A percentile compares a stretch with the other conserved stretches of the same genome.
Conservation (phyloP, 2,888 invertebrate species). For the Archaeoteleia sp. region DNA sequence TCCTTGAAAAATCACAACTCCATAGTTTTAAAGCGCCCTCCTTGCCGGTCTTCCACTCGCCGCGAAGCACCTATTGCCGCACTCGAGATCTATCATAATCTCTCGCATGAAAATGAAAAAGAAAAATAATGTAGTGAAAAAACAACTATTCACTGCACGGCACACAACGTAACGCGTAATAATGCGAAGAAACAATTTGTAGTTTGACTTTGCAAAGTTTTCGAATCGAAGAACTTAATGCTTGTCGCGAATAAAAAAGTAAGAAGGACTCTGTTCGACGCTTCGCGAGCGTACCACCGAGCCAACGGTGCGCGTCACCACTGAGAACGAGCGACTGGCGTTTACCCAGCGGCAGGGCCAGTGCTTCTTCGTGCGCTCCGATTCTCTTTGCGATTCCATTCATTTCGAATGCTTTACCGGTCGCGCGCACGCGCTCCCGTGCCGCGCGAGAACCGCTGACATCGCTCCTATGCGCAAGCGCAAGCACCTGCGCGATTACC, state of each 20-base stretch:
- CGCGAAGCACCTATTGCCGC: constrained; percentile 38
- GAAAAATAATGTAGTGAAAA: no score
- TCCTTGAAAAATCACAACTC: constrained; percentile 58
- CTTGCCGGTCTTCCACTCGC: constrained; percentile 45
- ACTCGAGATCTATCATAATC: constrained; percentile 15
- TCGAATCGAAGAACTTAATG: constrained; percentile 18
- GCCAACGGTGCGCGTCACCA: constrained; percentile 58
- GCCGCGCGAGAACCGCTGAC: constrained; percentile 49
- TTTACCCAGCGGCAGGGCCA: constrained; percentile 49
- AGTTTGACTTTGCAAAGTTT: no score
- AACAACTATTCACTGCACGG: constrained; percentile 4
- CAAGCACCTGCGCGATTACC: constrained; percentile 56
- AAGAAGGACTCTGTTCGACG: constrained; percentile 12
- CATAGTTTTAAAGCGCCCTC: constrained; percentile 54
- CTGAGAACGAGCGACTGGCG: constrained; percentile 43
- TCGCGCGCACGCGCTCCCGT: constrained; percentile 13
- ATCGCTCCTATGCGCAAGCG: constrained; percentile 46
- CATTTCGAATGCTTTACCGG: constrained; percentile 5
- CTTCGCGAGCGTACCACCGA: constrained; percentile 36
- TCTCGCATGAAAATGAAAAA: constrained; percentile 3
- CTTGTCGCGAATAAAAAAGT: no score
- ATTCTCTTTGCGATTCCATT: constrained; percentile 10
- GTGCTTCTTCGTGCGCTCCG: constrained; percentile 29
- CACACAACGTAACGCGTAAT: neutral
- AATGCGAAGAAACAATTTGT: no score